Evolutionary conservation across 2,888 invertebrate species (phyloP).

Genomic region (Macrophya alboannulata): DNA sequence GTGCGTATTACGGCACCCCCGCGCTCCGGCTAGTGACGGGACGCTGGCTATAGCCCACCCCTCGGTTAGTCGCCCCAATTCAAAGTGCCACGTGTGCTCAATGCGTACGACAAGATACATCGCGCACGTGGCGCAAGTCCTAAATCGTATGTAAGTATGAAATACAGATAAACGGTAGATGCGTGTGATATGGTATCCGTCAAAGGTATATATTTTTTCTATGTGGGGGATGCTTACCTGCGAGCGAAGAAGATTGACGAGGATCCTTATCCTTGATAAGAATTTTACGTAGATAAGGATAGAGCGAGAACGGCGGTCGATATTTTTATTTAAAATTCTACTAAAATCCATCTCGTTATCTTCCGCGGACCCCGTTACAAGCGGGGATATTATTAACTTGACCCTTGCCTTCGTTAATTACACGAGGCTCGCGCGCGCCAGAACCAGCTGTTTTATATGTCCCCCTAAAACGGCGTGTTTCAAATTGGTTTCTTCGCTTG

Average conservation of each 20-base stretch:
- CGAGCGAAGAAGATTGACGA: too few relatives aligned
- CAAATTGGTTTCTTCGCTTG: constrained; percentile 55
- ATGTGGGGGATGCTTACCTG: not conserved
- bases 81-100: constrained; percentile 72
- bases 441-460: constrained; percentile 53
- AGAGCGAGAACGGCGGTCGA: not conserved
- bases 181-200: not conserved
- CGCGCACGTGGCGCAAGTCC: constrained; percentile 47
- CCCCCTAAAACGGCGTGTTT: constrained; percentile 46
- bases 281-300: too few relatives aligned
- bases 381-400: constrained; percentile 51
- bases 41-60: constrained; percentile 54
- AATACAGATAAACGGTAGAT: not conserved
- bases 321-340: not conserved
- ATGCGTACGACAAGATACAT: constrained; percentile 63
- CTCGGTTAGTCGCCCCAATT: constrained; percentile 57
- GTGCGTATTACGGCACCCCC: constrained; percentile 77
- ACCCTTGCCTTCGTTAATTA: constrained; percentile 54
- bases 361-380: not conserved
- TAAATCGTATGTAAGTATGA: constrained; percentile 18
- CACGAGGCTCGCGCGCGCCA: constrained; percentile 33
- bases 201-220: too few relatives aligned
- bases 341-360: constrained; percentile 31
- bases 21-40: constrained; percentile 55
- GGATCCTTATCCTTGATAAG: too few relatives aligned